phyloP scores from a whole-genome alignment of 2,113 vertebrate species.

The Hippocampus zosterae region DNA sequence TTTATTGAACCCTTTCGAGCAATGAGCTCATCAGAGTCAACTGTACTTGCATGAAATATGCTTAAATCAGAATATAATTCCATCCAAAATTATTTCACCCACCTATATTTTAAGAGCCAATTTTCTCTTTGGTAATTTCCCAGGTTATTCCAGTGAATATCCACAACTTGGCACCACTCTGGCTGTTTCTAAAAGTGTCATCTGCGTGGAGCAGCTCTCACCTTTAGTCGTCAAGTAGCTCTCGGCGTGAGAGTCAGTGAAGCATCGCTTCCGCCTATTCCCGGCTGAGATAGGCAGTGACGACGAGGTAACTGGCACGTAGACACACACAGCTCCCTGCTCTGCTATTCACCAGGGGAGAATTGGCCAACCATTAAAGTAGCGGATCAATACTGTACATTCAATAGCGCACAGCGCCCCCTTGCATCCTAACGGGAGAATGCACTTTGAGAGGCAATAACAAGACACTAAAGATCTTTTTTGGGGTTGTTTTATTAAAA shows the following conservation, averaged over 20 bases:
- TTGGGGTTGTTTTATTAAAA: conserved; percentile 26
- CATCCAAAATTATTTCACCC: too few species aligned
- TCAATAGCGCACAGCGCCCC: conserved; percentile 20
- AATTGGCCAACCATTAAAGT: neutral
- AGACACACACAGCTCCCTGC: conserved; percentile 54
- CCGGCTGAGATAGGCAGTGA: conserved; percentile 16
- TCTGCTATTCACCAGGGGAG: conserved; percentile 12
- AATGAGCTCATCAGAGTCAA: too few species aligned
- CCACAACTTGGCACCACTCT: neutral
- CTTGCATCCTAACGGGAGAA: conserved; percentile 24
- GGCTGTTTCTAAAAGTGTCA: neutral
- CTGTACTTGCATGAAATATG: too few species aligned
- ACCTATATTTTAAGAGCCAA: neutral
- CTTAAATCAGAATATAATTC: too few species aligned
- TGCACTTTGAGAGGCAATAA: neutral
- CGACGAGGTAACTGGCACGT: conserved; percentile 65
- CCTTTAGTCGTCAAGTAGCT: conserved; percentile 34
- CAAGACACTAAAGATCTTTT: neutral
- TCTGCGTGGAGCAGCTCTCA: conserved; percentile 23
- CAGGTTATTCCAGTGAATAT: neutral
- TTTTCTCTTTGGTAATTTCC: neutral
- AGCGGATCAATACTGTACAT: conserved; percentile 34
- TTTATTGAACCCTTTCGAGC: too few species aligned
- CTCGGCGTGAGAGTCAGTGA: conserved; percentile 2
- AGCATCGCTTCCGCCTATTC: conserved; percentile 7